These are phyloP conservation scores for Drosophila paranaensis DNA, from an alignment of 2,888 invertebrate genomes.

Conservation along the genomic window DNA sequence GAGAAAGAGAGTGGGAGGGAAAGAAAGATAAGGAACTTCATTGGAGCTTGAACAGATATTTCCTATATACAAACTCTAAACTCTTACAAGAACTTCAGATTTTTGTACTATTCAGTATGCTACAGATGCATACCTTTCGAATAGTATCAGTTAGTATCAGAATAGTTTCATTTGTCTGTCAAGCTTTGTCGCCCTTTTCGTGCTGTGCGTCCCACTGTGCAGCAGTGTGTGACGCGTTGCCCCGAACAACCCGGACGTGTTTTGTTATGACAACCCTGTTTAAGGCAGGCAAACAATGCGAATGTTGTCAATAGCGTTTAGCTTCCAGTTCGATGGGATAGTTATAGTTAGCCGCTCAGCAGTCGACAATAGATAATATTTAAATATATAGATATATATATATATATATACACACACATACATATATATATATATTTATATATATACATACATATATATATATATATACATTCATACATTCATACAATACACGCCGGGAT, in stretches of 20 bases:
- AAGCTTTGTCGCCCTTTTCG: too few relatives aligned
- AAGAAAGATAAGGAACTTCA: too few relatives aligned
- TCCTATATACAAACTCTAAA: too few relatives aligned
- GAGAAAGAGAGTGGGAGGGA: too few relatives aligned
- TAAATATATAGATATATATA: constrained; percentile 2
- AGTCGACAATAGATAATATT: constrained; percentile 10
- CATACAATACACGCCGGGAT: not conserved
- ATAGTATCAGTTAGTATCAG: too few relatives aligned
- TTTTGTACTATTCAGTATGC: too few relatives aligned
- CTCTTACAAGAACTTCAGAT: too few relatives aligned
- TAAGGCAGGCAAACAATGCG: constrained; percentile 41
- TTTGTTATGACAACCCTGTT: constrained; percentile 61
- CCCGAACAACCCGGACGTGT: constrained; percentile 10
- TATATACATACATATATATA: constrained; percentile 1
- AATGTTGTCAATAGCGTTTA: constrained; percentile 36
- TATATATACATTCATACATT: not conserved
- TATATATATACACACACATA: not conserved
- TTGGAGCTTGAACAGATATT: too few relatives aligned
- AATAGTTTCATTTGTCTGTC: too few relatives aligned
- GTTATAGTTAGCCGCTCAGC: constrained; percentile 20
- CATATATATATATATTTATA: constrained; percentile 4
- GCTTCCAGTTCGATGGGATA: constrained; percentile 30
- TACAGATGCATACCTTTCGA: too few relatives aligned
- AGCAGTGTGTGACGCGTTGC: constrained; percentile 15
- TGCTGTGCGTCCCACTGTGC: not conserved